These are phyloP conservation scores for Akabosia matsudoensis DNA, from an alignment of 1,140 invertebrate species.

Conservation along the genomic window DNA sequence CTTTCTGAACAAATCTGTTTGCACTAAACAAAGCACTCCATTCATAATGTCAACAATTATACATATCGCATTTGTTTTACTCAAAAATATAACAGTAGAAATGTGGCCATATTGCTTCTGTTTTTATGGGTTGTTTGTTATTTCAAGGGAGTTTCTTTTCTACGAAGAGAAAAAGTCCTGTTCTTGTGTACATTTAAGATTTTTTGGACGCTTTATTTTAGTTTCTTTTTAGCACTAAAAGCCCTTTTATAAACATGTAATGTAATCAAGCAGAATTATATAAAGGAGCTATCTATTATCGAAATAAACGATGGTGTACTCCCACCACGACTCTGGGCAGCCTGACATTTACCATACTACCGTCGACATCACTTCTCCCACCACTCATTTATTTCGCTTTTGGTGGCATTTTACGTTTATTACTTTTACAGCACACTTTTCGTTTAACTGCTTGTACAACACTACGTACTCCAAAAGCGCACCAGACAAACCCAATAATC, in stretches of 20 bases:
- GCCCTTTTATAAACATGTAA: not conserved
- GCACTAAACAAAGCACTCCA: too few relatives aligned
- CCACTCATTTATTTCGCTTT: not conserved
- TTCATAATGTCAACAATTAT: too few relatives aligned
- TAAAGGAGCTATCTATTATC: not conserved
- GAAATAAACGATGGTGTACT: not conserved
- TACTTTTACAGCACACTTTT: not conserved
- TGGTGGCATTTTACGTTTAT: not conserved
- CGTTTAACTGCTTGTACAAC: not conserved
- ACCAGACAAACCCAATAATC: conserved; percentile 6
- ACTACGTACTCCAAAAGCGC: not conserved
- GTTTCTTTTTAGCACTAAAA: not conserved
- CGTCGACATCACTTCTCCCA: not conserved
- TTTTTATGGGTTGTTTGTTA: too few relatives aligned
- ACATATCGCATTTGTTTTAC: too few relatives aligned
- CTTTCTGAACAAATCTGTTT: too few relatives aligned
- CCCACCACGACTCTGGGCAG: not conserved
- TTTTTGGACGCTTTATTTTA: not conserved
- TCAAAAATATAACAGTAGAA: too few relatives aligned
- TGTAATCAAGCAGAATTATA: not conserved
- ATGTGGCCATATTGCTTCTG: too few relatives aligned
- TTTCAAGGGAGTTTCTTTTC: too few relatives aligned
- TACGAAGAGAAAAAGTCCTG: too few relatives aligned
- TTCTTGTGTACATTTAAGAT: too few relatives aligned
- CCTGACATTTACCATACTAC: not conserved